Evolutionary conservation across 1,140 invertebrate species (phyloP).

Genomic region (Hirudo medicinalis): DNA sequence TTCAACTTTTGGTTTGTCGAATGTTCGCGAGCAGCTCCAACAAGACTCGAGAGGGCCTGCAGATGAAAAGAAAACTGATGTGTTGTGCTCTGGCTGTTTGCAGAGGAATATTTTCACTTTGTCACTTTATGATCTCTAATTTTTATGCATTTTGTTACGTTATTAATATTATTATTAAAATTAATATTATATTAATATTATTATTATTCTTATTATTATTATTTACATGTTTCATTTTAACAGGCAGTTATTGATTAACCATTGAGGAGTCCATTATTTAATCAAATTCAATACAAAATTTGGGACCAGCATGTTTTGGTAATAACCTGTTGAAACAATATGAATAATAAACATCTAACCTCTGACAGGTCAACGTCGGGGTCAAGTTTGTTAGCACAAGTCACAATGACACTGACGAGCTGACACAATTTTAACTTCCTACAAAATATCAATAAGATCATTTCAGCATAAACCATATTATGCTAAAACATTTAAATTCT

Average conservation of each 20-base stretch:
- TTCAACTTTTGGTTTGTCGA: slow-evolving; percentile 36
- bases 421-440: slow-evolving; percentile 32
- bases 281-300: not conserved
- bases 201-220: no score
- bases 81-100: no score
- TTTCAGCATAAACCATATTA: not conserved
- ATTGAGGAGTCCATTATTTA: no score
- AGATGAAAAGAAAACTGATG: not conserved
- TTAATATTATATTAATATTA: no score
- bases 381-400: slow-evolving; percentile 28
- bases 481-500: not conserved
- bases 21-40: slow-evolving; percentile 38
- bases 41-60: slow-evolving; percentile 25
- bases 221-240: no score
- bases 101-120: no score
- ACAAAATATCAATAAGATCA: slow-evolving; percentile 6
- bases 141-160: no score
- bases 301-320: not conserved
- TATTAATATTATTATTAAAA: no score
- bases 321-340: not conserved
- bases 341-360: not conserved
- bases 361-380: not conserved
- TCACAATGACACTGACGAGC: slow-evolving; percentile 32
- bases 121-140: no score
- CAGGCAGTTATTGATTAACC: no score